Base-by-base conservation (phyloP, 1,140 invertebrate species). In the Papilio polyxenes region DNA sequence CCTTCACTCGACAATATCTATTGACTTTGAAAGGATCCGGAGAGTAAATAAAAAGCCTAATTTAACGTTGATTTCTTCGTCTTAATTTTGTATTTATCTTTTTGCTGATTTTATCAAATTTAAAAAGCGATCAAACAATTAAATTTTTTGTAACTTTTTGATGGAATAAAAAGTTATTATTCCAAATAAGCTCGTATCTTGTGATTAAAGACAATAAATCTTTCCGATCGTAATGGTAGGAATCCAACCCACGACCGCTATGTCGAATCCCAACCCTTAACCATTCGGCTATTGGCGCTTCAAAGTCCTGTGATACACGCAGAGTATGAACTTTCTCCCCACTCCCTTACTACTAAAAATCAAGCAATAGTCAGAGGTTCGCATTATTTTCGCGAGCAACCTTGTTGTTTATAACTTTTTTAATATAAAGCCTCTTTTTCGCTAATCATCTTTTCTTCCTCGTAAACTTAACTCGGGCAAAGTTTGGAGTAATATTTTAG, bases 391-490 rank as follows among this genome's bases (percentile, higher is more conserved):
- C n/a, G n/a, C 3, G 11, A 37, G 4, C 31, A 37, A 72, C 20
- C 23, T 37, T 15, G 65, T 72, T 72, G 31, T 72, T 72, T 72
- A 15, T 40, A 72, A 72, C 65, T 72, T 37, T 72, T 72, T 37
- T 72, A 72, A 72, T 72, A 62, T 62, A 72, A 72, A 72, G 23
- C 65, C 31, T 72, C 31, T 72, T 65, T 72, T 72, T 72, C 31
- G 65, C 65, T 72, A 72, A 72, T 72, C 65, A 72, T 72, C 65
- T 37, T 72, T 72, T 72, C 65, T 72, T 72, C 31, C 31, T 72
- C 65, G 65, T 37, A 72, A 72, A 72, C 23, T 72, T 72, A 40
- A 37, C 13, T 72, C 11, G 23, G 13, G 13, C 13, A 72, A 72
- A 72, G 65, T 72, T 72, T 37, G 31, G 31, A 72, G 65, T 72